Percentiles rank a stretch among this genome's conserved stretches.
Evolutionary conservation across 2,797 vertebrate species (phyloP).

Genomic region (Acipenser transmontanus): DNA sequence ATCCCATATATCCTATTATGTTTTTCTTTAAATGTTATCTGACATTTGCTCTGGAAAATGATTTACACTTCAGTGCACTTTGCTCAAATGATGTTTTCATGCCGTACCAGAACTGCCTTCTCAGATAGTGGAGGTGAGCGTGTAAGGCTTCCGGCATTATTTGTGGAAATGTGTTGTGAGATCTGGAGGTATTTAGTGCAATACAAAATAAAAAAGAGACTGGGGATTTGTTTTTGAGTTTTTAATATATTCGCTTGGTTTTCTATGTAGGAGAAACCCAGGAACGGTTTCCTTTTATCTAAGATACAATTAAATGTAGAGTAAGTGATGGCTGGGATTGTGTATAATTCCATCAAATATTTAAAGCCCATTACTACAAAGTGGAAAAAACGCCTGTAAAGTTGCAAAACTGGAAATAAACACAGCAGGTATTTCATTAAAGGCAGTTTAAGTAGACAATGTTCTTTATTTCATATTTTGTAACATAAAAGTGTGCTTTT

Average conservation of each 20-base stretch:
- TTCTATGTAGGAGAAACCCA: not conserved
- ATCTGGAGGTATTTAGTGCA: not conserved
- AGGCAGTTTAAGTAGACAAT: too few relatives aligned
- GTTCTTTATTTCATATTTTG: too few relatives aligned
- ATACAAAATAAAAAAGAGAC: not conserved
- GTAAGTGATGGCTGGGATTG: not conserved
- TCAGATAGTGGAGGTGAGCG: not conserved
- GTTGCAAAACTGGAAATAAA: too few relatives aligned
- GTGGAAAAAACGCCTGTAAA: too few relatives aligned
- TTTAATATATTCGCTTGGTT: too few relatives aligned
- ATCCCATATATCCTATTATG: not conserved
- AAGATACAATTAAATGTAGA: not conserved
- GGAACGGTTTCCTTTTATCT: not conserved
- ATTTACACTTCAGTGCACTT: not conserved
- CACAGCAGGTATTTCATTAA: too few relatives aligned
- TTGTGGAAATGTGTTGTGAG: not conserved
- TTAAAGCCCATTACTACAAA: too few relatives aligned
- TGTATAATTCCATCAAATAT: conserved; percentile 1
- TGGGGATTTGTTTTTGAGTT: not conserved
- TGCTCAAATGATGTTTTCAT: not conserved
- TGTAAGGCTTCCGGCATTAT: not conserved
- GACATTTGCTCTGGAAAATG: not conserved
- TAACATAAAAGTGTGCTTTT: too few relatives aligned
- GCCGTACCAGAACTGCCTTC: not conserved
- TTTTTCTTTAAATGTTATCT: conserved; percentile 4